Evolutionary conservation across 2,113 vertebrate genomes (phyloP), one percentile per base, ranked within the genome.

Genomic region (Tor tambroides): DNA sequence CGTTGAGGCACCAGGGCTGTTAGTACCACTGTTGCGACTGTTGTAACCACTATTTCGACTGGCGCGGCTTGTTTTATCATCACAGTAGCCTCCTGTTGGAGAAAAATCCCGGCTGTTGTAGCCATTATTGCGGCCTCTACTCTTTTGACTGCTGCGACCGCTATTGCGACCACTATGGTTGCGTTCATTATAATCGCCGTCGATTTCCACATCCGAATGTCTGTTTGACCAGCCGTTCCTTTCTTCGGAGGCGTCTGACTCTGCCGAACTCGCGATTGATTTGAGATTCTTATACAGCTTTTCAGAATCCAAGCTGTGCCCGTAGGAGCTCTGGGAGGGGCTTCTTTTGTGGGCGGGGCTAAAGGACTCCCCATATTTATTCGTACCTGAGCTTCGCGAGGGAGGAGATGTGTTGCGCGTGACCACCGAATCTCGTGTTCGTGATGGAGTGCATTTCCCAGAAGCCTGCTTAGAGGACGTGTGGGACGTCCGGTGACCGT

Each of bases 301-400:
- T 85, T 95, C 94, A 21, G 95, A 95, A 86, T 95, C 94, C 72
- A 95, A 87, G 61, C 94, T 94, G 89, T 94, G 94, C 17, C 90
- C 90, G 69, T 92, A 89, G 19, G 93, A 94, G 83, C 91, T 87
- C 77, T 93, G 92, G 3, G 96, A 95, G 30, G 95, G 93, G 67
- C 91, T 93, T 81, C 91, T 85, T 88, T 0, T 85, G 32, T 1
- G 91, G 83, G 79, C 5, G 61, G 69, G 79, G 84, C 56, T 30
- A 28, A 65, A 85, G 51, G 89, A 90, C 61, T 91, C 89, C 2
- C 76, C 75, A 15, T 49, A 87, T 69, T 90, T 93, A 83, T 92
- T 92, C 15, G 91, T 91, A 7, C 89, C 85, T 4, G 83, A 80
- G 26, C 51, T 81, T 74, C 88, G 88, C 0, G 90, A 90, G 17